These are phyloP conservation scores for Hydrocynus forskahlii DNA, from an alignment of 2,797 vertebrate genomes.

Conservation along the genomic window DNA sequence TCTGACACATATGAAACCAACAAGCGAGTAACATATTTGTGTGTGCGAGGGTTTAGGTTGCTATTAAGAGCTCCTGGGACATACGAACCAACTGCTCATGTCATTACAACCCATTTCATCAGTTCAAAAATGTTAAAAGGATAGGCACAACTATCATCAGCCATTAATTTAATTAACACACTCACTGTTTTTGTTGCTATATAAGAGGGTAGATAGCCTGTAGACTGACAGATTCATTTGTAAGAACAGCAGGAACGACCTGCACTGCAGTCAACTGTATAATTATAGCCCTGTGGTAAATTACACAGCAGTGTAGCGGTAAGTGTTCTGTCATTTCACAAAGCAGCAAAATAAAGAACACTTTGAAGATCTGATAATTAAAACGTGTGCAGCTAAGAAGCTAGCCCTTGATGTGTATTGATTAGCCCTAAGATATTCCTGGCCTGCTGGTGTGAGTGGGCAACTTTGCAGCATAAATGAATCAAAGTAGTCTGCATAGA, in stretches of 20 bases:
- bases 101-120: neutral
- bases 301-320: conserved; percentile 22
- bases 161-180: neutral
- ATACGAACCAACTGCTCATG: neutral
- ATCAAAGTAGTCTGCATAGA: conserved; percentile 32
- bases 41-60: neutral
- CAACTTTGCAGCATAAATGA: conserved; percentile 47
- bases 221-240: conserved; percentile 5
- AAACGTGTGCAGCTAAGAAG: conserved; percentile 15
- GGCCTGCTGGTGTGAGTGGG: conserved; percentile 36
- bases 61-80: neutral
- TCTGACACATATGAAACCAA: neutral
- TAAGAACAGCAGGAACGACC: conserved; percentile 5
- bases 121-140: too few species aligned
- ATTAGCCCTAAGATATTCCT: conserved; percentile 50
- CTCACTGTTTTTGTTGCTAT: neutral
- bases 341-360: conserved; percentile 32
- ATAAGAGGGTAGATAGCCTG: neutral
- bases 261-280: conserved; percentile 36
- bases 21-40: too few species aligned
- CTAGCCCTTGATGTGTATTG: conserved; percentile 44
- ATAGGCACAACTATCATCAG: neutral
- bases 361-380: conserved; percentile 42
- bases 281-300: conserved; percentile 37
- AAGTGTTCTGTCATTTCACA: conserved; percentile 36